A percentile compares a stretch with the other conserved stretches of the same genome.
phyloP scores from a whole-genome alignment of 1,140 invertebrate species.

The Conus betulinus region DNA sequence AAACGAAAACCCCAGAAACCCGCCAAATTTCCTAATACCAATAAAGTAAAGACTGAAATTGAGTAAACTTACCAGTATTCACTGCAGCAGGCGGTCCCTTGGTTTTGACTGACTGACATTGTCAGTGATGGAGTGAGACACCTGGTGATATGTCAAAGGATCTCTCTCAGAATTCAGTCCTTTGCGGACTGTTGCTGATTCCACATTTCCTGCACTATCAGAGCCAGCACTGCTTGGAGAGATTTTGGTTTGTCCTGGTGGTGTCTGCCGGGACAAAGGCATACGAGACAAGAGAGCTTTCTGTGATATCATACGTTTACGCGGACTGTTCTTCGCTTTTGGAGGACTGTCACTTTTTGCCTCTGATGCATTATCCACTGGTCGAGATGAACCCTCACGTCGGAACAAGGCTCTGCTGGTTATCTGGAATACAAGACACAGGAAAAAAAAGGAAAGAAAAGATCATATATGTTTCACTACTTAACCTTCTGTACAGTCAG shows the following conservation, averaged over 20 bases:
- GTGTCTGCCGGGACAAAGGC: slow-evolving; percentile 10
- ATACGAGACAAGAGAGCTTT: slow-evolving; percentile 32
- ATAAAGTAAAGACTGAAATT: neutral
- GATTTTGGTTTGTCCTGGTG: neutral
- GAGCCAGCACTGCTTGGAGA: neutral
- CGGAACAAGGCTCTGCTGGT: neutral
- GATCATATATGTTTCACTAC: too few relatives aligned
- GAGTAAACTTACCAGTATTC: neutral
- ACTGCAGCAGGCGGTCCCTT: neutral
- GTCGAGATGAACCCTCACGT: neutral
- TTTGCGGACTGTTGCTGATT: neutral
- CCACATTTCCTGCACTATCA: neutral
- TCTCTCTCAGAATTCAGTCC: neutral
- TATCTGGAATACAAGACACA: neutral
- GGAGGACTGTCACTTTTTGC: neutral
- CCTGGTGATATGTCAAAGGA: neutral
- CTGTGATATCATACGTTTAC: slow-evolving; percentile 20
- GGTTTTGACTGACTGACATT: neutral
- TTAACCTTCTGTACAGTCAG: too few relatives aligned
- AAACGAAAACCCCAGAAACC: neutral
- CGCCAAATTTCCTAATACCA: too few relatives aligned
- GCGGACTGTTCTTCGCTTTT: neutral
- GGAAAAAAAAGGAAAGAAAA: too few relatives aligned
- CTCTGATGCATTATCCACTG: neutral
- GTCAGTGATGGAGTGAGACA: neutral